A percentile compares a stretch with the other conserved stretches of the same genome.
These are phyloP conservation scores for Macrobrachium rosenbergii DNA, from an alignment of 1,140 invertebrate genomes.

Conservation along the genomic window DNA sequence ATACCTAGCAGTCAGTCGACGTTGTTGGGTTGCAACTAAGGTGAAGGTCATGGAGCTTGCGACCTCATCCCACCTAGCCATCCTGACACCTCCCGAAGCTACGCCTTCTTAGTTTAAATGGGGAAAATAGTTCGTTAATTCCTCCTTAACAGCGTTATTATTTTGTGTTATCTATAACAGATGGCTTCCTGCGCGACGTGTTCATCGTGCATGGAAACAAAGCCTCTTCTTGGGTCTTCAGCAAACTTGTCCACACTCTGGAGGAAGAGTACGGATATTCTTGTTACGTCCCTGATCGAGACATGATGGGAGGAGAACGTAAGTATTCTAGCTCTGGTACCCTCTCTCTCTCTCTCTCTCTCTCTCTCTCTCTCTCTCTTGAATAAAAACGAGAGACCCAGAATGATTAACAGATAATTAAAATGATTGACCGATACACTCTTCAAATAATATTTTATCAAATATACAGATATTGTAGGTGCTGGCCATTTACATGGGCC, in stretches of 20 bases:
- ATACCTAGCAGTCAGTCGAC: too few species aligned
- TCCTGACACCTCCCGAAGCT: too few species aligned
- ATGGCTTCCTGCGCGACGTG: constrained; percentile 22
- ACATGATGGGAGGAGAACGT: constrained; percentile 45
- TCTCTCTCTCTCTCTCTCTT: background rate
- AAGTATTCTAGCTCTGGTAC: background rate
- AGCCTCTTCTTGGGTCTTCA: constrained; percentile 34
- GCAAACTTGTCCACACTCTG: constrained; percentile 21
- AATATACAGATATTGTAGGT: too few species aligned
- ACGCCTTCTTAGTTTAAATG: too few species aligned
- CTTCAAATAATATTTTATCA: too few species aligned
- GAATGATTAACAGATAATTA: too few species aligned
- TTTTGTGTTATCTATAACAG: background rate
- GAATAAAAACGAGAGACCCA: background rate
- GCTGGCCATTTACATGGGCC: too few species aligned
- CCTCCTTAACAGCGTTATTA: background rate
- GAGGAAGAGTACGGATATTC: constrained; percentile 40
- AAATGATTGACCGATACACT: too few species aligned
- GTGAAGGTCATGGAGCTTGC: too few species aligned
- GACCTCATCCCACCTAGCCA: too few species aligned
- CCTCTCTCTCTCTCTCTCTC: background rate
- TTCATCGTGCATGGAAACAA: constrained; percentile 47
- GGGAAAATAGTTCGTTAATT: too few species aligned
- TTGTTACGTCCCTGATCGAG: constrained; percentile 48
- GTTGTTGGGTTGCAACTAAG: too few species aligned